A percentile compares a stretch with the other conserved stretches of the same genome.
These are phyloP conservation scores for Steinernema carpocapsae DNA, from an alignment of 2,888 invertebrate genomes.

Conservation along the genomic window DNA sequence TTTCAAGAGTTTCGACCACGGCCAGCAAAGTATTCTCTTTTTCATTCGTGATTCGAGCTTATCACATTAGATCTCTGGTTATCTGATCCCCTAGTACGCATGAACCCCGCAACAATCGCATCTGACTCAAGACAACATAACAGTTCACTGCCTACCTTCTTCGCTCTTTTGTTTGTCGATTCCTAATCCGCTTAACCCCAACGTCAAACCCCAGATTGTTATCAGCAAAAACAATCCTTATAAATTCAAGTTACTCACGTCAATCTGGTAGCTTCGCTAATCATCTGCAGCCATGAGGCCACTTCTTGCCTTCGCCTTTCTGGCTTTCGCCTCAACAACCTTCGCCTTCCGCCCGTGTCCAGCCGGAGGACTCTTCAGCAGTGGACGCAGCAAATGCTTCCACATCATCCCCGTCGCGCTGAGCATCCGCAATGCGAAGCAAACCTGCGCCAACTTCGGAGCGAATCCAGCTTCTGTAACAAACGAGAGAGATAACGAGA, in stretches of 20 bases:
- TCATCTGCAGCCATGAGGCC: not conserved
- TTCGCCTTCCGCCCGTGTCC: slow-evolving; percentile 22
- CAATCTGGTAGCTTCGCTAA: not conserved
- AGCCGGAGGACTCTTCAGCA: slow-evolving; percentile 25
- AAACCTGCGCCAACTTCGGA: slow-evolving; percentile 26
- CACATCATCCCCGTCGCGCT: slow-evolving; percentile 21
- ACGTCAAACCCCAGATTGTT: not conserved
- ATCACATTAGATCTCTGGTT: too few relatives aligned
- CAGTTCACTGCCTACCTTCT: not conserved
- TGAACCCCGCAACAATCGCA: too few relatives aligned
- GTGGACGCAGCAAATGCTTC: not conserved
- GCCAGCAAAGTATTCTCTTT: too few relatives aligned
- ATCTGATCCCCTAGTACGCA: too few relatives aligned
- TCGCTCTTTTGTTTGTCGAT: slow-evolving; percentile 17
- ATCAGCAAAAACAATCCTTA: slow-evolving; percentile 28
- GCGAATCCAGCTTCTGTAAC: slow-evolving; percentile 1
- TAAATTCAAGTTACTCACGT: not conserved
- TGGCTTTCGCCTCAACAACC: not conserved
- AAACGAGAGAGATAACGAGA: not conserved
- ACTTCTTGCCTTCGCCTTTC: not conserved
- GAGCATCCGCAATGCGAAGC: not conserved
- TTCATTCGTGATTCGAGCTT: too few relatives aligned
- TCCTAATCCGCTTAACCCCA: slow-evolving; percentile 31
- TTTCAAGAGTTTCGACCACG: too few relatives aligned
- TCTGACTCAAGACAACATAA: too few relatives aligned